phyloP scores from a whole-genome alignment of 2,797 vertebrate genomes.

The Natrix natrix region DNA sequence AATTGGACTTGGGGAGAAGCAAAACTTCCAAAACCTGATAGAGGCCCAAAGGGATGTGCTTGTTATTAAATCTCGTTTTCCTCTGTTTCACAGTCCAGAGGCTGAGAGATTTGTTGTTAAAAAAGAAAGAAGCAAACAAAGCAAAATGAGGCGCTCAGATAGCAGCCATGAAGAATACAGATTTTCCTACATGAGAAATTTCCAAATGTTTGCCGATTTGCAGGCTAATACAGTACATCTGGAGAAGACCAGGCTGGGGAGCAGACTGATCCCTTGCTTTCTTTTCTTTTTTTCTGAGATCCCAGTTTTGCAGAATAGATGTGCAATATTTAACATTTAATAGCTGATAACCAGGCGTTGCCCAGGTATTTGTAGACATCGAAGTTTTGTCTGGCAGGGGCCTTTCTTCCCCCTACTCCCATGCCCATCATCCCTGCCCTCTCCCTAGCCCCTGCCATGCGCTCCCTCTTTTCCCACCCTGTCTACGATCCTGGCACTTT shows the following conservation, averaged over 20 bases:
- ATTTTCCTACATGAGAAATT: neutral
- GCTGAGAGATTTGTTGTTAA: neutral
- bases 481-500: too few species aligned
- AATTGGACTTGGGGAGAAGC: neutral
- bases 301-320: neutral
- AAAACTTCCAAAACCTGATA: neutral
- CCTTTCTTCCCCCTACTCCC: too few species aligned
- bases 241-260: neutral
- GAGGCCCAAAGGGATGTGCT: neutral
- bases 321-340: neutral
- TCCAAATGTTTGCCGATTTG: neutral
- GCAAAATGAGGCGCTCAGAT: neutral
- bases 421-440: too few species aligned
- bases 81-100: neutral
- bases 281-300: neutral
- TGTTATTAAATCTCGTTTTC: neutral
- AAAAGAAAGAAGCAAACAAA: too few species aligned
- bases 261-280: neutral
- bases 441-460: too few species aligned
- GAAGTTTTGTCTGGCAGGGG: too few species aligned
- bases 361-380: too few species aligned
- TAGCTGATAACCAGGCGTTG: too few species aligned
- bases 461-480: too few species aligned
- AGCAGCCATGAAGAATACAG: neutral
- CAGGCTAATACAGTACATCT: neutral